These are phyloP conservation scores for Corythornis leucogaster DNA, from an alignment of 2,797 vertebrate species.

Conservation along the genomic window DNA sequence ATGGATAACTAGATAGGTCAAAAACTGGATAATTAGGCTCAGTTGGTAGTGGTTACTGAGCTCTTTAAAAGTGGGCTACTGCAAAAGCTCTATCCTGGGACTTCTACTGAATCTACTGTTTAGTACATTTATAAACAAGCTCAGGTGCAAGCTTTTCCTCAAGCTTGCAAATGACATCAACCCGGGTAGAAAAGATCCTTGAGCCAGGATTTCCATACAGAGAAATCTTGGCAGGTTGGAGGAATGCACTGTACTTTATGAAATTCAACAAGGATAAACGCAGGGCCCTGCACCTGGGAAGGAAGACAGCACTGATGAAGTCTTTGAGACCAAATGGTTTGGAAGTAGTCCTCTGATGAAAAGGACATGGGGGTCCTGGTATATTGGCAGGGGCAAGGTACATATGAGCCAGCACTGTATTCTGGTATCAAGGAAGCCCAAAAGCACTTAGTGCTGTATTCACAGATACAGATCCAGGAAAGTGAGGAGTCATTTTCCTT, in stretches of 20 bases:
- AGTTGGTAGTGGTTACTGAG: neutral
- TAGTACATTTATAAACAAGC: neutral
- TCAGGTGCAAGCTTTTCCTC: neutral
- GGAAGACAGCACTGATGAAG: neutral
- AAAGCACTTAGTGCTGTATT: neutral
- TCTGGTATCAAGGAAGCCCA: neutral
- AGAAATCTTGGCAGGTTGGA: neutral
- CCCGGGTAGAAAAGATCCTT: neutral
- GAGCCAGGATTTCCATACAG: neutral
- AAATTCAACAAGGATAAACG: neutral
- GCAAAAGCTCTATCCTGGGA: neutral
- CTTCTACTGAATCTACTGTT: neutral
- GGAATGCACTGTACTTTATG: neutral
- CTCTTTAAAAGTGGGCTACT: neutral
- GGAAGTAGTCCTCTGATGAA: neutral
- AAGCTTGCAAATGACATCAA: neutral
- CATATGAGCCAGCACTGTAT: neutral
- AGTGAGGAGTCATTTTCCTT: neutral
- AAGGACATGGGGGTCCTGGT: neutral
- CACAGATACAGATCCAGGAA: neutral
- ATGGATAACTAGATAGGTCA: neutral
- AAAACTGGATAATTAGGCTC: neutral
- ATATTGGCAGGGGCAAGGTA: neutral
- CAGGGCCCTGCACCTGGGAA: neutral
- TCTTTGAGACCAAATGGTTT: neutral